Evolutionary conservation across 2,113 vertebrate species (phyloP).

Genomic region (Dolichallabes microphthalmus): DNA sequence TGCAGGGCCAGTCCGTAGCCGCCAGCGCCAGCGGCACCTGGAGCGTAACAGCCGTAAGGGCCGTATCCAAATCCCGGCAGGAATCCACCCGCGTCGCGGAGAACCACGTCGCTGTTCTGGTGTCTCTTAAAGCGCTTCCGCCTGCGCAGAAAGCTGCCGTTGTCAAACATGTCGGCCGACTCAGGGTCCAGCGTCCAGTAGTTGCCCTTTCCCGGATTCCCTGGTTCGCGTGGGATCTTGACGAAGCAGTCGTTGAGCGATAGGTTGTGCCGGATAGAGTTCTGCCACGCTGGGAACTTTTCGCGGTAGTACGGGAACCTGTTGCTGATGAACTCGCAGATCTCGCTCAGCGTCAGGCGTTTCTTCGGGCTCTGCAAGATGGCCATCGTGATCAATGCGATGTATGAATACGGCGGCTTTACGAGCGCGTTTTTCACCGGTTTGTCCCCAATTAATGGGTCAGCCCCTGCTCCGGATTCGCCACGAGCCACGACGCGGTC

Average conservation of each 20-base stretch:
- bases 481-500: conserved; percentile 21
- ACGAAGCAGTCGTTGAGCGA: conserved; percentile 94
- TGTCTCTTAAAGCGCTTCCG: conserved; percentile 94
- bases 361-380: conserved; percentile 97
- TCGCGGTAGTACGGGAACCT: conserved; percentile 94
- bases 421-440: conserved; percentile 81
- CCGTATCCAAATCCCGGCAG: conserved; percentile 91
- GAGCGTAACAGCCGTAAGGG: conserved; percentile 82
- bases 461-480: conserved; percentile 60
- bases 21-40: conserved; percentile 26
- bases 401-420: conserved; percentile 90
- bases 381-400: conserved; percentile 95
- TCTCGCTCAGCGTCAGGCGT: conserved; percentile 90
- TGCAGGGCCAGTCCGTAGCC: conserved; percentile 92
- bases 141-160: conserved; percentile 88
- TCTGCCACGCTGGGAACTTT: conserved; percentile 94
- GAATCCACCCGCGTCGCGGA: conserved; percentile 86
- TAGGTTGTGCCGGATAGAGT: conserved; percentile 91
- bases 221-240: conserved; percentile 87
- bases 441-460: conserved; percentile 71
- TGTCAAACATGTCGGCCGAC: conserved; percentile 94
- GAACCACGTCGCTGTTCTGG: conserved; percentile 79
- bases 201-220: conserved; percentile 91
- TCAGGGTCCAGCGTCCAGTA: conserved; percentile 96
- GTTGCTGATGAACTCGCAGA: conserved; percentile 96